A percentile compares a stretch with the other conserved stretches of the same genome.
These are phyloP conservation scores for Thaumatotibia leucotreta DNA, from an alignment of 1,140 invertebrate genomes.

Conservation along the genomic window DNA sequence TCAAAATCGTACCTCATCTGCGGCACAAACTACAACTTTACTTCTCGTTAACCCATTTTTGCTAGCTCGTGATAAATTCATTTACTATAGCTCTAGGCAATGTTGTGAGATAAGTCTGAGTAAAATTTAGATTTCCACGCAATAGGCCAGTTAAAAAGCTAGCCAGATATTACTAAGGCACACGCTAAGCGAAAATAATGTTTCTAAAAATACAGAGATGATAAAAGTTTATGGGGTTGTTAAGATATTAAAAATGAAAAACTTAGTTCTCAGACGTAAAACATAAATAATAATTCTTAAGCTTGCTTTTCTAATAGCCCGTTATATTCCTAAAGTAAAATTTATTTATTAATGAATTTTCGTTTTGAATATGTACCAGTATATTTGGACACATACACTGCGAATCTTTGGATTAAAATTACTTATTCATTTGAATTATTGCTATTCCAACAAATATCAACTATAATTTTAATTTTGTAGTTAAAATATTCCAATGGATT, in stretches of 20 bases:
- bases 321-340: too few relatives aligned
- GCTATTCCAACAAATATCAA: too few relatives aligned
- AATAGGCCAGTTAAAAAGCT: background rate
- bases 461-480: too few relatives aligned
- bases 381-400: too few relatives aligned
- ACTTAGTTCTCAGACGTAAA: background rate
- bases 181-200: background rate
- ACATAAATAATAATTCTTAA: background rate
- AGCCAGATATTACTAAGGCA: background rate
- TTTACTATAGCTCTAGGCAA: background rate
- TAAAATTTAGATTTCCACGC: background rate
- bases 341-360: too few relatives aligned
- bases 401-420: too few relatives aligned
- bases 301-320: too few relatives aligned
- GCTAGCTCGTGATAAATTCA: background rate
- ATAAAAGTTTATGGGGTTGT: background rate
- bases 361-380: too few relatives aligned
- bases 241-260: background rate
- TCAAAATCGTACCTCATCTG: background rate
- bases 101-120: background rate
- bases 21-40: background rate
- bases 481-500: too few relatives aligned
- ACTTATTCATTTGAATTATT: too few relatives aligned
- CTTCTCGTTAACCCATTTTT: slow-evolving; percentile 2
- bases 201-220: background rate